phyloP scores from a whole-genome alignment of 2,113 vertebrate genomes.

The Leiothrix lutea region DNA sequence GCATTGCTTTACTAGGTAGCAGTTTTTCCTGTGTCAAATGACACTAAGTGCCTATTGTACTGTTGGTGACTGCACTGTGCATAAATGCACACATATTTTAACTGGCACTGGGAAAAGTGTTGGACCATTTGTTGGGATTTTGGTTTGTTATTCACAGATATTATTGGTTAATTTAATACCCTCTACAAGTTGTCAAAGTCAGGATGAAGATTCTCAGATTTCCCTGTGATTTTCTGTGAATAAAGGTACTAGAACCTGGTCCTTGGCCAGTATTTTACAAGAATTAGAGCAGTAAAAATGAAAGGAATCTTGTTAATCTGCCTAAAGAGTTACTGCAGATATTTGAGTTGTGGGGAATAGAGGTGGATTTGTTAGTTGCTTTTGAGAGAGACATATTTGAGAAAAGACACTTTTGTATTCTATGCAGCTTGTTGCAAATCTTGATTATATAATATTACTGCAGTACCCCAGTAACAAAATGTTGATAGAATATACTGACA shows the following conservation, averaged over 20 bases:
- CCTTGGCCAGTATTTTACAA: neutral
- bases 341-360: neutral
- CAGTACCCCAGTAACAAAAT: neutral
- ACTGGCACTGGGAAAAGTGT: neutral
- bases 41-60: rapidly evolving
- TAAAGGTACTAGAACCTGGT: neutral
- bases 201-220: neutral
- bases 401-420: neutral
- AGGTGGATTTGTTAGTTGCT: neutral
- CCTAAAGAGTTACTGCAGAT: neutral
- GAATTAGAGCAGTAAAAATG: neutral
- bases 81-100: neutral
- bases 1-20: neutral
- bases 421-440: neutral
- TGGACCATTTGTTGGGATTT: neutral
- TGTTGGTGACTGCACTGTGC: neutral
- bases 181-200: neutral
- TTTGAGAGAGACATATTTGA: neutral
- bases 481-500: neutral
- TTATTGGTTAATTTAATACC: neutral
- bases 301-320: neutral
- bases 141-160: neutral
- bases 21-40: neutral
- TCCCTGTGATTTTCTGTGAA: neutral
- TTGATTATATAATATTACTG: neutral